A percentile compares a stretch with the other conserved stretches of the same genome.
These are phyloP conservation scores for Aurelia sp. DNA, from an alignment of 30 jellyfish, hydroid and myxozoan species.

Conservation along the genomic window DNA sequence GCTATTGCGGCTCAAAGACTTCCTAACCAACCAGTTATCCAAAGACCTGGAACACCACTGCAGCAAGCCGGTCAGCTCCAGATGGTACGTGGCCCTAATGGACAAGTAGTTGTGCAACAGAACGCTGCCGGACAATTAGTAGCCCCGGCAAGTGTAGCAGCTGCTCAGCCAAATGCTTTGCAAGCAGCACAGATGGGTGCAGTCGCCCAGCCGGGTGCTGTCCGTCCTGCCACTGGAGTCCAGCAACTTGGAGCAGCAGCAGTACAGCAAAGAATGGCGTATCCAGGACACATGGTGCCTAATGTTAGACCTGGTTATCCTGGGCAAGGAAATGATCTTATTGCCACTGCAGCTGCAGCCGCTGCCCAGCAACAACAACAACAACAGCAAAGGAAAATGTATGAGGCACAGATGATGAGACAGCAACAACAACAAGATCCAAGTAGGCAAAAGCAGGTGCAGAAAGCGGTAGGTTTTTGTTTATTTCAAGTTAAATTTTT, in stretches of 20 bases:
- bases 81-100: conserved; percentile 40
- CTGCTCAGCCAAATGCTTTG: conserved; percentile 31
- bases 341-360: conserved; percentile 40
- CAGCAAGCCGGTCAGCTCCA: conserved; percentile 49
- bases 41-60: conserved; percentile 40
- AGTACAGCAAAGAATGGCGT: conserved; percentile 65
- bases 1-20: conserved; percentile 1
- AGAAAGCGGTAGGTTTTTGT: conserved; percentile 53
- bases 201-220: conserved; percentile 45
- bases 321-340: conserved; percentile 45
- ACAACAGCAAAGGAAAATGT: conserved; percentile 66
- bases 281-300: conserved; percentile 41
- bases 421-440: conserved; percentile 81
- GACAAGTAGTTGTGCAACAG: conserved; percentile 46
- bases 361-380: conserved; percentile 72
- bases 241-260: conserved; percentile 36
- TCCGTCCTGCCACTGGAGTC: conserved; percentile 55
- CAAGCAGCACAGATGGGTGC: conserved; percentile 41
- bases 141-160: conserved; percentile 19
- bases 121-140: conserved; percentile 35
- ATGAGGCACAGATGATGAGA: conserved; percentile 81
- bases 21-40: conserved; percentile 33
- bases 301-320: conserved; percentile 57
- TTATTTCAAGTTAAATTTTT: no score
- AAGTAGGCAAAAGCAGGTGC: conserved; percentile 56